phyloP scores from a whole-genome alignment of 1,140 invertebrate genomes.

The Maniola jurtina region DNA sequence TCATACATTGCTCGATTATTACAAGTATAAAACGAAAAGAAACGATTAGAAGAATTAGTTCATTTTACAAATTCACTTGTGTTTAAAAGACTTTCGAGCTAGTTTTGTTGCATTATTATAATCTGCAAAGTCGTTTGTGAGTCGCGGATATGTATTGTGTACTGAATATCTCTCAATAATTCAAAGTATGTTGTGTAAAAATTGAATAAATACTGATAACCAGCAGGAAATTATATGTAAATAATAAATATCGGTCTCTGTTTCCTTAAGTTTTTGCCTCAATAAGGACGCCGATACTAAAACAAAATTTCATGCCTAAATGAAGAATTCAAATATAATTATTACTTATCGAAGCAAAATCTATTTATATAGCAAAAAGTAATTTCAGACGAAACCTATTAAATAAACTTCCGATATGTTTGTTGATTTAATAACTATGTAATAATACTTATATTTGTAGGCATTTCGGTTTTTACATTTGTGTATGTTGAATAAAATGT shows the following conservation, averaged over 20 bases:
- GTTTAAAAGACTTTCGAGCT: no score
- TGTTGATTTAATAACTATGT: no score
- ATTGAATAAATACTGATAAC: neutral
- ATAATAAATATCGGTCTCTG: constrained; percentile 10
- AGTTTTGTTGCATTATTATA: neutral
- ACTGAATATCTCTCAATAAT: neutral
- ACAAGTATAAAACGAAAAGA: no score
- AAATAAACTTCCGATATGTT: no score
- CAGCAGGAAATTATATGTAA: neutral
- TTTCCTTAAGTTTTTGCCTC: constrained; percentile 42
- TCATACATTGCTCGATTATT: neutral
- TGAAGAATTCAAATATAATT: neutral
- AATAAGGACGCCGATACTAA: constrained; percentile 52
- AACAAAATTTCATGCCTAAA: constrained; percentile 25
- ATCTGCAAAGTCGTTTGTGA: neutral
- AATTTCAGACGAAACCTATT: no score
- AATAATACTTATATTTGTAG: no score
- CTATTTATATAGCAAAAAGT: no score
- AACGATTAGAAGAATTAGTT: no score
- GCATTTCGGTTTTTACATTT: no score
- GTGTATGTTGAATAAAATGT: no score
- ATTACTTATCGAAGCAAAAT: neutral
- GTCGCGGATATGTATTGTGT: neutral
- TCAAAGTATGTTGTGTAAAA: no score
- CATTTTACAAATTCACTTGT: neutral